Conservation (phyloP, 2,113 vertebrate species). For the Rallus limicola region DNA sequence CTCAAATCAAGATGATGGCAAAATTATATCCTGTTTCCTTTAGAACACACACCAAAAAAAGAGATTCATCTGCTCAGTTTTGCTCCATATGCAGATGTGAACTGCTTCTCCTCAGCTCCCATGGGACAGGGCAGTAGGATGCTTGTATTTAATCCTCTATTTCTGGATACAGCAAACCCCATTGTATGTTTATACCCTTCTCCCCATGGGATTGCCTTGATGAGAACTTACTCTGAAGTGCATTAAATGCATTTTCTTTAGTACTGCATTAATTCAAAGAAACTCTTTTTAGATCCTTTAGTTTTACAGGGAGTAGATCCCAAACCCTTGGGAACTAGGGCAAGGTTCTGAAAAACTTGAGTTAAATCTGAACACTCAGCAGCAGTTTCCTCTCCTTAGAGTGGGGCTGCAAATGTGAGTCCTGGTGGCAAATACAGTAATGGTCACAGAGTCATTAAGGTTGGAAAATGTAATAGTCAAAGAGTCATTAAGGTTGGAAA, state of each 20-base stretch:
- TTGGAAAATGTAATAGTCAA: too few relatives aligned
- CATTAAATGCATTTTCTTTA: not conserved
- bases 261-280: not conserved
- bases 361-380: not conserved
- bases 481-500: too few relatives aligned
- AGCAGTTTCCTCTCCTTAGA: not conserved
- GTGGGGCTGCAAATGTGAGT: not conserved
- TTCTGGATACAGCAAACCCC: not conserved
- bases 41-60: too few relatives aligned
- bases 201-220: not conserved
- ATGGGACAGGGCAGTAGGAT: not conserved
- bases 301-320: not conserved
- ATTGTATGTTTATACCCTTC: not conserved
- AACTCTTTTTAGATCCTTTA: conserved; percentile 11
- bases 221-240: not conserved
- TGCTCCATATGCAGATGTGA: not conserved
- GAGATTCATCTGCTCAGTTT: not conserved
- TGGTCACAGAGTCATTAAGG: too few relatives aligned
- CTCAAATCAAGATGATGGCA: rapidly evolving
- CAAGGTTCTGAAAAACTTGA: not conserved
- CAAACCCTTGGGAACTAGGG: conserved; percentile 10
- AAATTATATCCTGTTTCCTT: not conserved
- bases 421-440: not conserved
- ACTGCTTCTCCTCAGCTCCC: not conserved
- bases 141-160: not conserved